phyloP scores from a whole-genome alignment of 2,888 invertebrate genomes.

The Exephanes ischioxanthus region DNA sequence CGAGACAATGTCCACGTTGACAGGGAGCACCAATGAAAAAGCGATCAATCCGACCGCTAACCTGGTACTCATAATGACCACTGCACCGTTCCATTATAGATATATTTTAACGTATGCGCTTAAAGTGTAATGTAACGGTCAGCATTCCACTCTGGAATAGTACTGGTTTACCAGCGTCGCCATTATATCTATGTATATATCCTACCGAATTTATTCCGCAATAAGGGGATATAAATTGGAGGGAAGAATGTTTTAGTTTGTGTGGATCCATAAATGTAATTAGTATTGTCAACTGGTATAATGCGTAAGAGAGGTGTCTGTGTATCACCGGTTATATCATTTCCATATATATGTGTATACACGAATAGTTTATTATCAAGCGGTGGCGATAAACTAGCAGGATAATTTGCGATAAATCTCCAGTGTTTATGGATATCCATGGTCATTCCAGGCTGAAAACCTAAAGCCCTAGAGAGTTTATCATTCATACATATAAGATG shows the following conservation, averaged over 20 bases:
- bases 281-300: not conserved
- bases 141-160: not conserved
- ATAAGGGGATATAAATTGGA: not conserved
- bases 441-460: not conserved
- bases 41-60: no score
- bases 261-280: not conserved
- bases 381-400: not conserved
- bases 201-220: not conserved
- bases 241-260: not conserved
- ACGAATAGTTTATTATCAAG: constrained; percentile 2
- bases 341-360: not conserved
- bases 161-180: not conserved
- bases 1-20: constrained; percentile 23
- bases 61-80: not conserved
- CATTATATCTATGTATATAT: not conserved
- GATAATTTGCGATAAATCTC: not conserved
- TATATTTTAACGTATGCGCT: no score
- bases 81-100: not conserved
- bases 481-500: not conserved
- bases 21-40: not conserved
- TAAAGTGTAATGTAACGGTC: no score
- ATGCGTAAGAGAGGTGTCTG: not conserved
- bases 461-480: not conserved
- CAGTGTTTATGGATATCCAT: not conserved
- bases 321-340: not conserved